Evolutionary conservation across 2,888 invertebrate species (phyloP).

Genomic region (Stenodera caucasica): DNA sequence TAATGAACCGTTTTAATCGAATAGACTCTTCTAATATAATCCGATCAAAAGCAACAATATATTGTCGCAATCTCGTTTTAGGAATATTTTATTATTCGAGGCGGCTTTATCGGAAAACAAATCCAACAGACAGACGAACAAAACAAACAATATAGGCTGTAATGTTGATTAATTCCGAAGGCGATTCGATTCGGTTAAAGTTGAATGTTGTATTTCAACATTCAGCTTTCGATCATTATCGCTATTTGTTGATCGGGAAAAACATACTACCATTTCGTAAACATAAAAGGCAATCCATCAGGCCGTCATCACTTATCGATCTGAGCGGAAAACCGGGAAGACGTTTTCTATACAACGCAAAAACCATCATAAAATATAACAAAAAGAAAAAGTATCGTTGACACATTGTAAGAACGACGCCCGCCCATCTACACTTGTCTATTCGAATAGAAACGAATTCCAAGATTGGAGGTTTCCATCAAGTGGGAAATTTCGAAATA

Average conservation of each 20-base stretch:
- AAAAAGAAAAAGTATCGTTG: not conserved
- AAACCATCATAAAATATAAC: constrained; percentile 1
- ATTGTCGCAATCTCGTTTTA: constrained; percentile 21
- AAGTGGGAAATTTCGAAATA: not conserved
- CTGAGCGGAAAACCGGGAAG: constrained; percentile 8
- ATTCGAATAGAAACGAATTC: no score
- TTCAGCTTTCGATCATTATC: no score
- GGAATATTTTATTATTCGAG: not conserved
- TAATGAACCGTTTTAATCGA: constrained; percentile 27
- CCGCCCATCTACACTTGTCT: no score
- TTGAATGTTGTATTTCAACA: not conserved
- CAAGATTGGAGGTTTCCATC: no score
- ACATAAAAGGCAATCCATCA: constrained; percentile 20
- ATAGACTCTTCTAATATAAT: constrained; percentile 21
- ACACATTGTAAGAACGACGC: no score
- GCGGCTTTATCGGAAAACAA: not conserved
- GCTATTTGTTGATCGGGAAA: not conserved
- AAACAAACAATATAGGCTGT: not conserved
- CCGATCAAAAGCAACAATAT: constrained; percentile 24
- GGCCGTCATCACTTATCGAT: constrained; percentile 19
- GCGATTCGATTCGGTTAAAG: not conserved
- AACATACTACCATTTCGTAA: not conserved
- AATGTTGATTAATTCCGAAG: not conserved
- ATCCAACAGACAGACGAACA: not conserved
- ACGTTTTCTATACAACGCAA: not conserved